These are phyloP conservation scores for Paragorgia papillata DNA, from an alignment of 92 coral and sea anemone species.

Conservation along the genomic window DNA sequence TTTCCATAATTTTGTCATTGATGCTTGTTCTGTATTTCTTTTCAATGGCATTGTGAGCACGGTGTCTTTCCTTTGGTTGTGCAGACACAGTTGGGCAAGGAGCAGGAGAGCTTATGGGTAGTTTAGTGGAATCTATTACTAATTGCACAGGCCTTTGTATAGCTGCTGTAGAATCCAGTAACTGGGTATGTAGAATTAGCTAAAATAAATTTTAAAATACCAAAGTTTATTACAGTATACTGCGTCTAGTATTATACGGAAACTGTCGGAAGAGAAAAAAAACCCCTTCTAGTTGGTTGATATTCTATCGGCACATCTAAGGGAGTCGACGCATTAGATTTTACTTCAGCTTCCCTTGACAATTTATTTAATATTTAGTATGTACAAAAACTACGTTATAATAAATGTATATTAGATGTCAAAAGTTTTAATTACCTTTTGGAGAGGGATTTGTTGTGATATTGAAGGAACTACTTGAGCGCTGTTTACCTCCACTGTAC, in stretches of 20 bases:
- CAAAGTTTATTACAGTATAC: no score
- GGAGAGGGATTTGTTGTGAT: conserved; percentile 1
- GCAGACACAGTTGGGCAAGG: conserved; percentile 46
- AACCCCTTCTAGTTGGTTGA: no score
- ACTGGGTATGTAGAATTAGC: not conserved
- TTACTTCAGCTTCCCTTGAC: no score
- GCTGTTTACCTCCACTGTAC: not conserved
- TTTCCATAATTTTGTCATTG: conserved; percentile 85
- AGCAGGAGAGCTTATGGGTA: conserved; percentile 15
- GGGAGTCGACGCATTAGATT: no score
- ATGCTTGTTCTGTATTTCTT: conserved; percentile 92
- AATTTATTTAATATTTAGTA: no score
- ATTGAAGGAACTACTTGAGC: not conserved
- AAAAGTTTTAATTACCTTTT: conserved; percentile 3
- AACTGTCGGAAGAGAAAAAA: no score
- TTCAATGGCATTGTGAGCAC: conserved; percentile 93
- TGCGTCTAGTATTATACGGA: no score
- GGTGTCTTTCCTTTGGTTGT: conserved; percentile 64
- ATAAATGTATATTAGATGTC: no score
- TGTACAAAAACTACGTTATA: no score
- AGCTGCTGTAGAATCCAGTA: conserved; percentile 18
- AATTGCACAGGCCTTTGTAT: conserved; percentile 72
- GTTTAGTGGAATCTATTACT: conserved; percentile 23
- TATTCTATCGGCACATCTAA: no score
- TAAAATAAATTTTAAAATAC: not conserved